Percentiles rank a stretch among this genome's conserved stretches.
Conservation (phyloP, 2,797 vertebrate genomes). For the Gastrophryne carolinensis region DNA sequence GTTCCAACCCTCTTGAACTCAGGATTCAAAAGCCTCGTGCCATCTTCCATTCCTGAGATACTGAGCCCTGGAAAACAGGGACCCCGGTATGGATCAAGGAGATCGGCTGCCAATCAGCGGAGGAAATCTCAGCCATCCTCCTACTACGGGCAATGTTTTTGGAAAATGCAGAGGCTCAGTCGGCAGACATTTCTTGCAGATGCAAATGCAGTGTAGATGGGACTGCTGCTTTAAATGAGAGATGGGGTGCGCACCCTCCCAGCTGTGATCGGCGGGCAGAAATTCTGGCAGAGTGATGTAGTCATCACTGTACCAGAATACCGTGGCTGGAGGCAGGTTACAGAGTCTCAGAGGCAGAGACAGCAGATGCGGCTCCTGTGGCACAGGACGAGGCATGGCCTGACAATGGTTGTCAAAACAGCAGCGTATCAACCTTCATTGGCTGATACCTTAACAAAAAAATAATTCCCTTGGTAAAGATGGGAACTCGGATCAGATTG, state of each 20-base stretch:
- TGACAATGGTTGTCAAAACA: no score
- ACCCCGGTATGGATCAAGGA: conserved; percentile 49
- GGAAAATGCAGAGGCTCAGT: conserved; percentile 9
- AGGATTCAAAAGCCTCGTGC: conserved; percentile 47
- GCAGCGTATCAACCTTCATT: no score
- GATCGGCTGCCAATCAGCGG: conserved; percentile 20
- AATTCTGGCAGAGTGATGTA: neutral
- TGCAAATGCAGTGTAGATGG: conserved; percentile 23
- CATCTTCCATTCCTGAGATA: conserved; percentile 53
- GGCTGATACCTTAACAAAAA: no score
- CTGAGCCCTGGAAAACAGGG: conserved; percentile 50
- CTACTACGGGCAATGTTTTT: conserved; percentile 8
- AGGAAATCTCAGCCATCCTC: conserved; percentile 40
- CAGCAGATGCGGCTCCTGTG: neutral
- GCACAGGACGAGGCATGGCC: neutral
- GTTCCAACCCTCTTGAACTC: conserved; percentile 52
- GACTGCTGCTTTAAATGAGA: conserved; percentile 5
- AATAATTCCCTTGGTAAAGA: neutral
- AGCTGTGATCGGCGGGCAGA: neutral
- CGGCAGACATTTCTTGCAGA: neutral
- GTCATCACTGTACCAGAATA: neutral
- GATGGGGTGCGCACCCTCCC: neutral
- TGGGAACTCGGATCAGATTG: neutral
- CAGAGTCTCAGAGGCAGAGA: neutral
- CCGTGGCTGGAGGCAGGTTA: neutral